Base-by-base conservation (phyloP, 2,888 invertebrate species). In the Tenodera sinensis region DNA sequence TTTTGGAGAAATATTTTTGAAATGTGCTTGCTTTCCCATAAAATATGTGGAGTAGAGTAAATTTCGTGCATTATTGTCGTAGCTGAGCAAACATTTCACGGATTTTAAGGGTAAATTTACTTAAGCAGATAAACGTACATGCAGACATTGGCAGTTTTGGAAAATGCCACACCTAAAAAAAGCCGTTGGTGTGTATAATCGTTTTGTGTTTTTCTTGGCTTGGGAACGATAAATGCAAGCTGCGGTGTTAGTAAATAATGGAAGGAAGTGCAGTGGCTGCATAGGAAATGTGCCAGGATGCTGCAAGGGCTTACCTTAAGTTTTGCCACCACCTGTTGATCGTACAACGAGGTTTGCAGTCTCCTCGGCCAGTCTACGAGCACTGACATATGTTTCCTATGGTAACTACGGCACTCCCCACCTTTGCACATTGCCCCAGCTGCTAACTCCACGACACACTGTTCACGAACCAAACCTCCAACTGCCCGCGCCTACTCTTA, bases 401-500 rank as follows among this genome's bases (percentile, higher is more conserved):
- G 54, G 54, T 15, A 71, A 71, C 54, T 71, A 71, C 54, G 9
- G 30, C 34, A 34, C 84, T 34, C 34, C 84, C 14, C 84, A 84
- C 84, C 15, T 34, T 42, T 84, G 42, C 84, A 84, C 84, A 84
- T 84, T 71, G 8, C 86, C 47, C 28, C 88, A 83, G 28, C 34
- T 27, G 25, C 88, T 54, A 28, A n/a, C 88, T 28, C 25, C 20
- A 25, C 28, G 88, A n/a, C 88, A 27, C 15, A 88, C 88, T 27
- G 30, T 83, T 83, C 47, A 84, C 84, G 47, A 88, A 87, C 87
- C 87, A 83, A 87, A 83, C 83, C 83, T 47, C 54, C 28, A 28
- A 25, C 47, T 20, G 54, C 83, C n/a, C 88, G 81, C 83, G 28
- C 88, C 83, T 54, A 83, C 83, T 83, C 83, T 88, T 93, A 93